A percentile compares a stretch with the other conserved stretches of the same genome.
These are phyloP conservation scores for Leucopternis melanops DNA, from an alignment of 2,113 vertebrate genomes.

Conservation along the genomic window DNA sequence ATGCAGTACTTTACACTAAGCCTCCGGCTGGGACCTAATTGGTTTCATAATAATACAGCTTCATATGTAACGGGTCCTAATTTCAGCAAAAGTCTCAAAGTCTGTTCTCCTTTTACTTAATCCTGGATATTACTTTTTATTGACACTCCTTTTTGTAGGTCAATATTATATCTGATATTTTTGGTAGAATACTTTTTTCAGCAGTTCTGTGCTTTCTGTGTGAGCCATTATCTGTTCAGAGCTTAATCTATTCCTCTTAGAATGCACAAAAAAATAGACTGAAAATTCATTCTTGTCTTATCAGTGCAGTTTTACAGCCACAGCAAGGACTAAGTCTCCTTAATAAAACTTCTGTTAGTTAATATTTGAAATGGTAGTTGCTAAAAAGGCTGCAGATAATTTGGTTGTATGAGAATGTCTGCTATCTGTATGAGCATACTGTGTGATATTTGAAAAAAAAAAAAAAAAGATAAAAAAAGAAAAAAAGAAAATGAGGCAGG, in stretches of 20 bases:
- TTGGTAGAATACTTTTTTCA: background rate
- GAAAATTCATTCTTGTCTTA: background rate
- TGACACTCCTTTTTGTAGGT: background rate
- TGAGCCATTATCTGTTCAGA: background rate
- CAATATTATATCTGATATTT: background rate
- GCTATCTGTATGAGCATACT: background rate
- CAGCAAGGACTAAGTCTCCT: background rate
- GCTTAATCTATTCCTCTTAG: background rate
- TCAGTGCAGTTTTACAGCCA: background rate
- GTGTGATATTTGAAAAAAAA: background rate
- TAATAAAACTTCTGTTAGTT: background rate
- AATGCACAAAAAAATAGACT: background rate
- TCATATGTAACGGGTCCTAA: background rate
- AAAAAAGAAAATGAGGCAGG: background rate
- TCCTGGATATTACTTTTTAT: background rate
- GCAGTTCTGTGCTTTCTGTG: background rate
- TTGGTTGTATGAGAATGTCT: background rate
- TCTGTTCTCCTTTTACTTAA: background rate
- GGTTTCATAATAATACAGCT: background rate
- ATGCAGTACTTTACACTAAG: background rate
- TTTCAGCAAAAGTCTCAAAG: background rate
- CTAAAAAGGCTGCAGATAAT: background rate
- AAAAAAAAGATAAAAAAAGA: background rate
- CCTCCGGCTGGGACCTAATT: background rate
- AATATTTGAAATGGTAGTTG: background rate